A percentile compares a stretch with the other conserved stretches of the same genome.
These are phyloP conservation scores for Hyalella azteca DNA, from an alignment of 2,888 invertebrate genomes.

Conservation along the genomic window DNA sequence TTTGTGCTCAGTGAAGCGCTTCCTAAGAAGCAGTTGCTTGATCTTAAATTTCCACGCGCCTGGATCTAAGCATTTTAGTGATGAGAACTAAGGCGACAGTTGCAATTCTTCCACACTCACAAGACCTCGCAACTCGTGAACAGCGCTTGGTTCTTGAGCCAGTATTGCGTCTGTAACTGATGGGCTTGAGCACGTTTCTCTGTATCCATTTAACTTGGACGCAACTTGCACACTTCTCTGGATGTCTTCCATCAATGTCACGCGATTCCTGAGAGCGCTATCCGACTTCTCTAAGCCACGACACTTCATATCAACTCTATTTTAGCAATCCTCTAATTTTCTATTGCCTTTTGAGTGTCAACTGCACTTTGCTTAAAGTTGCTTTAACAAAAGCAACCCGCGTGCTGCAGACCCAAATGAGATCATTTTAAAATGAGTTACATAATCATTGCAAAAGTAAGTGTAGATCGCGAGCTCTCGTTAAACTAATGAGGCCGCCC, in stretches of 20 bases:
- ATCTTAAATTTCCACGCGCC: too few relatives aligned
- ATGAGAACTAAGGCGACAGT: too few relatives aligned
- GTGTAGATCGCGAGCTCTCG: not conserved
- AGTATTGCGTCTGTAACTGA: constrained; percentile 13
- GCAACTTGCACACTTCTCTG: constrained; percentile 4
- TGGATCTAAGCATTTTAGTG: too few relatives aligned
- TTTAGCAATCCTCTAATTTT: too few relatives aligned
- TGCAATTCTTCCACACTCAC: not conserved
- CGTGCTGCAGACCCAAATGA: not conserved
- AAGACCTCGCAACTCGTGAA: not conserved
- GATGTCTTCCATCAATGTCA: not conserved
- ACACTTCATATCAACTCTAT: too few relatives aligned
- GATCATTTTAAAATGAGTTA: not conserved
- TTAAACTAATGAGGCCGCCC: not conserved
- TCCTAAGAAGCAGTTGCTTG: too few relatives aligned
- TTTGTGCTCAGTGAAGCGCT: too few relatives aligned
- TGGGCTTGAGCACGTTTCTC: not conserved
- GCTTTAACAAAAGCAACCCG: too few relatives aligned
- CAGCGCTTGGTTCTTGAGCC: not conserved
- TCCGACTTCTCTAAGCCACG: not conserved
- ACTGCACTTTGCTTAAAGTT: too few relatives aligned
- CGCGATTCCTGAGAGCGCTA: not conserved
- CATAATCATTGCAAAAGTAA: constrained; percentile 10
- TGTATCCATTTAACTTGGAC: constrained; percentile 14
- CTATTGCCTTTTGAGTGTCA: too few relatives aligned